Evolutionary conservation across 2,797 vertebrate species (phyloP).

Genomic region (Phoeniculus purpureus): DNA sequence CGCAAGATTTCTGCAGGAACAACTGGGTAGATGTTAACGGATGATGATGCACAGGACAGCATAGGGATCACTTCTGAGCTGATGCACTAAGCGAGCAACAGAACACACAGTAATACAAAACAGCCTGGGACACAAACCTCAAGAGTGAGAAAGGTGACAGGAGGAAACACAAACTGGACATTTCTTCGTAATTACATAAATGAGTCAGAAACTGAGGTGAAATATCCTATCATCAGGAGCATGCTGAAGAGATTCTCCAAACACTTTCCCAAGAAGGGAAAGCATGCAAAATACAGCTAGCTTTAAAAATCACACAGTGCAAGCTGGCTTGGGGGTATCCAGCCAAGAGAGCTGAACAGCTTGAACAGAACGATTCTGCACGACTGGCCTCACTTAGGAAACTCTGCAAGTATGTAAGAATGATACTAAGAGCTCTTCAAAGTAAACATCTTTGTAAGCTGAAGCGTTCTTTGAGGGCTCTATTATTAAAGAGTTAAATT

Average conservation of each 20-base stretch:
- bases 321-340: constrained; percentile 20
- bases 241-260: background rate
- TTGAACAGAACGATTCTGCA: constrained; percentile 23
- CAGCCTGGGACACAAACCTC: background rate
- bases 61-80: background rate
- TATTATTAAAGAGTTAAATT: background rate
- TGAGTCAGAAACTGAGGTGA: background rate
- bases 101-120: background rate
- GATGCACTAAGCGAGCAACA: background rate
- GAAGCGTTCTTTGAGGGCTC: background rate
- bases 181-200: constrained; percentile 26
- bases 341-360: constrained; percentile 19
- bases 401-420: constrained; percentile 3
- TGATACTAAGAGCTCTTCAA: background rate
- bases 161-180: background rate
- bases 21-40: background rate
- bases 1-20: background rate
- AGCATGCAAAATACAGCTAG: constrained; percentile 21
- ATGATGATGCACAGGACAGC: background rate
- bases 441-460: background rate
- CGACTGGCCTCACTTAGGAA: background rate
- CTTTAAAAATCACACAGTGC: background rate
- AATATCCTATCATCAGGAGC: background rate
- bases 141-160: background rate
- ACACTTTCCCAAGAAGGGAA: constrained; percentile 33